These are phyloP conservation scores for Epinephelus coioides DNA, from an alignment of 2,797 vertebrate genomes.

Conservation along the genomic window DNA sequence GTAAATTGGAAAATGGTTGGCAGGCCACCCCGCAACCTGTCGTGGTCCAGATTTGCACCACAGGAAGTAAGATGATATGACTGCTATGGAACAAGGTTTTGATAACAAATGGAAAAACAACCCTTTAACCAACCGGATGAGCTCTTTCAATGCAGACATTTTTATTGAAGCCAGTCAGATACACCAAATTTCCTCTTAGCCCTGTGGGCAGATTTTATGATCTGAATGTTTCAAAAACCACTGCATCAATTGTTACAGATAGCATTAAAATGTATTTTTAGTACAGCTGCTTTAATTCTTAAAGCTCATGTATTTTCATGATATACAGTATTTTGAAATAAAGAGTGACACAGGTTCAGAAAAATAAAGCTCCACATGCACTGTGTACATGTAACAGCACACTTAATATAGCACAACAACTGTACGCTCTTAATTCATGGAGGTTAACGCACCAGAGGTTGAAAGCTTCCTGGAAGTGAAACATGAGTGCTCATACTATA, in stretches of 20 bases:
- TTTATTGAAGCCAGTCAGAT: slow-evolving; percentile 7
- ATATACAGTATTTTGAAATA: slow-evolving; percentile 14
- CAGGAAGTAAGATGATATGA: no score
- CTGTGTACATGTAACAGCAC: background rate
- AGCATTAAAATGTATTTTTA: background rate
- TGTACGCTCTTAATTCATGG: slow-evolving; percentile 51
- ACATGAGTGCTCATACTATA: slow-evolving; percentile 59
- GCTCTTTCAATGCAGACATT: background rate
- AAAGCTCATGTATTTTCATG: background rate
- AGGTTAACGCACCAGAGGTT: slow-evolving; percentile 59
- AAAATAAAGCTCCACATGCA: background rate
- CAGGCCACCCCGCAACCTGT: no score
- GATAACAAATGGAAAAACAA: background rate
- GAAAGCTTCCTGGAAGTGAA: slow-evolving; percentile 79
- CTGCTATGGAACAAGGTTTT: background rate
- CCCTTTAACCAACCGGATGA: background rate
- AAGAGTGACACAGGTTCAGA: background rate
- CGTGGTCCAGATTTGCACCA: no score
- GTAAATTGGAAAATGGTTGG: no score
- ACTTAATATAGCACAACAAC: slow-evolving; percentile 52
- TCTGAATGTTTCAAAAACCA: background rate
- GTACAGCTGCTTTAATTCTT: background rate
- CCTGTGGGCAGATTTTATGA: no score
- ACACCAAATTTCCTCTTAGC: no score
- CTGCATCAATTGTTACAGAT: background rate